Evolutionary conservation across 1,140 invertebrate species (phyloP).

Genomic region (Bombus difficillimus): DNA sequence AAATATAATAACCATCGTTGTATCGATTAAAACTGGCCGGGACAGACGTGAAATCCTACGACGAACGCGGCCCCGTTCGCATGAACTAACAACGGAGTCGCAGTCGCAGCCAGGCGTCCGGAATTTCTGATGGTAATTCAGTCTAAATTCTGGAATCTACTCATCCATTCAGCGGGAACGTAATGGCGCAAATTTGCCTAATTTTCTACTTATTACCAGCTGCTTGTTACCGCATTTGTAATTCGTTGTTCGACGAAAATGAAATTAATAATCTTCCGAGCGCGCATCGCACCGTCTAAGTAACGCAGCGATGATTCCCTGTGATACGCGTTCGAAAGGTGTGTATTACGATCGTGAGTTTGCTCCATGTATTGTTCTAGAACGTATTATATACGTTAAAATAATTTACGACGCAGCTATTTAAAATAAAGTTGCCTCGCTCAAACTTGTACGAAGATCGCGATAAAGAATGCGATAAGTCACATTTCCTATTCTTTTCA

Average conservation of each 20-base stretch:
- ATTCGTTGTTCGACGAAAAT: slow-evolving; percentile 23
- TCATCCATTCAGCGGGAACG: slow-evolving; percentile 38
- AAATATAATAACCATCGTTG: slow-evolving; percentile 33
- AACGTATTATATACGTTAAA: neutral
- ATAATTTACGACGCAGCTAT: neutral
- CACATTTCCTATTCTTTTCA: neutral
- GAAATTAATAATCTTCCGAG: slow-evolving; percentile 15
- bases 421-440: neutral
- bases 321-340: neutral
- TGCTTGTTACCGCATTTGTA: slow-evolving; percentile 38
- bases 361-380: neutral
- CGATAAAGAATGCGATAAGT: too few relatives aligned
- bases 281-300: neutral
- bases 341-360: neutral
- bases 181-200: slow-evolving; percentile 42
- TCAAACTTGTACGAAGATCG: neutral
- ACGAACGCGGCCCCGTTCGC: neutral
- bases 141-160: slow-evolving; percentile 46
- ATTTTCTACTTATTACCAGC: slow-evolving; percentile 42
- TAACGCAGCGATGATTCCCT: neutral
- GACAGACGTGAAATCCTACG: slow-evolving; percentile 10
- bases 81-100: neutral
- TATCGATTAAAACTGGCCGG: slow-evolving; percentile 36
- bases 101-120: slow-evolving; percentile 6
- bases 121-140: slow-evolving; percentile 50